phyloP scores from a whole-genome alignment of 2,888 invertebrate genomes.

The Argyresthia albistria region DNA sequence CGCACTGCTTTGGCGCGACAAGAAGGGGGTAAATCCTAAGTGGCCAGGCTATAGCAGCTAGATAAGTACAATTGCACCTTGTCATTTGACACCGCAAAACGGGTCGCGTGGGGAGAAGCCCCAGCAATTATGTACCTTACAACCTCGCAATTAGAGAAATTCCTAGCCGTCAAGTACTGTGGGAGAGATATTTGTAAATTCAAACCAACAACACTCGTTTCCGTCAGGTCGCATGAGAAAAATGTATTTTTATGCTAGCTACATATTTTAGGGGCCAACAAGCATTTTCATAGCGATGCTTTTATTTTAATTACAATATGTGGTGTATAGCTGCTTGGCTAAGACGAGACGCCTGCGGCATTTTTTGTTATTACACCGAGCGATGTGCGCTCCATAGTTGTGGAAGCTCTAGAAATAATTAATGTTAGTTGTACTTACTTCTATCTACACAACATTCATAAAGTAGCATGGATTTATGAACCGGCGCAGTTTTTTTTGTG shows the following conservation, averaged over 20 bases:
- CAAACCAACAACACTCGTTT: background rate
- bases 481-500: no score
- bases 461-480: no score
- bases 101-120: conserved; percentile 14
- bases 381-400: background rate
- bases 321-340: conserved; percentile 4
- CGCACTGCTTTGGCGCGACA: background rate
- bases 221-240: conserved; percentile 1
- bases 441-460: background rate
- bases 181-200: conserved; percentile 40
- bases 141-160: conserved; percentile 42
- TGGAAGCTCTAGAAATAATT: conserved; percentile 1
- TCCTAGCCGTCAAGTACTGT: conserved; percentile 34
- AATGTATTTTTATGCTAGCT: conserved; percentile 3
- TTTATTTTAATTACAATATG: conserved; percentile 5
- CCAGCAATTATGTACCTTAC: conserved; percentile 24
- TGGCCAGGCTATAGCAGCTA: background rate
- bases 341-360: conserved; percentile 1
- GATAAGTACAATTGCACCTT: conserved; percentile 4
- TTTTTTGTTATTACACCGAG: conserved; percentile 3
- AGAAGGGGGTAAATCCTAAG: background rate
- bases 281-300: conserved; percentile 4
- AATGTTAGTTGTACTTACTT: background rate
- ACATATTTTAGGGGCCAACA: conserved; percentile 5
- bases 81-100: conserved; percentile 9